Evolutionary conservation across 1,140 invertebrate species (phyloP).

Genomic region (Monomorium pharaonis): DNA sequence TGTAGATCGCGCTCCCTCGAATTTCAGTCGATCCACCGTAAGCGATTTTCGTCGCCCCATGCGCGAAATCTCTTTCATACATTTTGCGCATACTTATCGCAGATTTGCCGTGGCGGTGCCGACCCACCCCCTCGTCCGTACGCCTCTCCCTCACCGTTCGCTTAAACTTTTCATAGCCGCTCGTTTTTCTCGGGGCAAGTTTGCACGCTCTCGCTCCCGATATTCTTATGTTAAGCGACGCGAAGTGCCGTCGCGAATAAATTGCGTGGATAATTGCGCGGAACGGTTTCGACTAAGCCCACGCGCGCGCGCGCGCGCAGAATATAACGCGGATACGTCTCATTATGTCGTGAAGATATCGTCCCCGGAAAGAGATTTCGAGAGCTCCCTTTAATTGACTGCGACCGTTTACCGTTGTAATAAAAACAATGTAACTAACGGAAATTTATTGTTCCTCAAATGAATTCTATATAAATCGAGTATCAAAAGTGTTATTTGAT

Average conservation of each 20-base stretch:
- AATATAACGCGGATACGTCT: slow-evolving; percentile 44
- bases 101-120: background rate
- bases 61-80: slow-evolving; percentile 41
- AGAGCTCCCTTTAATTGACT: slow-evolving; percentile 1
- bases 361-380: slow-evolving; percentile 17
- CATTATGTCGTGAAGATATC: slow-evolving; percentile 33
- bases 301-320: too few relatives aligned
- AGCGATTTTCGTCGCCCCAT: slow-evolving; percentile 1
- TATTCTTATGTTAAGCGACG: slow-evolving; percentile 56
- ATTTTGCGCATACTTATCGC: slow-evolving; percentile 53
- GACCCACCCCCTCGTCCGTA: background rate
- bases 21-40: background rate
- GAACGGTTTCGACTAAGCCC: slow-evolving; percentile 34
- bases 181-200: slow-evolving; percentile 20
- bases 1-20: background rate
- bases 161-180: slow-evolving; percentile 45
- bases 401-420: background rate
- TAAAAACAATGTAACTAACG: background rate
- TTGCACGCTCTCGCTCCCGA: slow-evolving; percentile 6
- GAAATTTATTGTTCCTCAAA: background rate
- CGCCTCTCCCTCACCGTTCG: background rate
- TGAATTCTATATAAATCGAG: background rate
- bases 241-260: slow-evolving; percentile 45
- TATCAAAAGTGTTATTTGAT: background rate
- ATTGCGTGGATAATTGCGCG: slow-evolving; percentile 55